Percentiles rank a stretch among this genome's conserved stretches.
phyloP scores from a whole-genome alignment of 92 coral and sea anemone genomes.

The Zoanthus gigantus region DNA sequence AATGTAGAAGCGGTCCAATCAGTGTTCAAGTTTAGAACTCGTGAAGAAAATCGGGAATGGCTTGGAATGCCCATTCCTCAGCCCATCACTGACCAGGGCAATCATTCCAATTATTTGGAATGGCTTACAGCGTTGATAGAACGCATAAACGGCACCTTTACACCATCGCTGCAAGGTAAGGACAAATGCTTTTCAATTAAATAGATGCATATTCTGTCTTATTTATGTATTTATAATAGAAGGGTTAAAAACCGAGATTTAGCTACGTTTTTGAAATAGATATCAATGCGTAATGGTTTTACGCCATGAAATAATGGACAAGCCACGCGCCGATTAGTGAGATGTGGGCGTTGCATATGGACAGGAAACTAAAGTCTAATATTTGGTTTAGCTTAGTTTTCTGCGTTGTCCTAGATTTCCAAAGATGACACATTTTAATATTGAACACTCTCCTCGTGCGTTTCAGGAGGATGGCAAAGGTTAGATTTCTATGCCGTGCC shows the following conservation, averaged over 20 bases:
- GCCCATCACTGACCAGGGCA: background rate
- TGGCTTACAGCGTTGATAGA: background rate
- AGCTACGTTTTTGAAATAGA: background rate
- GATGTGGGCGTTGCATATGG: too few relatives aligned
- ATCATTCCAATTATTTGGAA: background rate
- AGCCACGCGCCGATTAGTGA: too few relatives aligned
- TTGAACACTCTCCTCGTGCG: too few relatives aligned
- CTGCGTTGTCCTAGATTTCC: too few relatives aligned
- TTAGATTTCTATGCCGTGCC: background rate
- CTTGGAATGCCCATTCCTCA: background rate
- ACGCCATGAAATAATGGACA: too few relatives aligned
- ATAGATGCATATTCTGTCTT: background rate
- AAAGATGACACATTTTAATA: too few relatives aligned
- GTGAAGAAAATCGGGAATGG: background rate
- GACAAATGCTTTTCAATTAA: background rate
- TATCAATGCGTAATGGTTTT: too few relatives aligned
- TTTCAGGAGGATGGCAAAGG: background rate
- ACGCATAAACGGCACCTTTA: conserved; percentile 3
- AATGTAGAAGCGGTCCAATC: background rate
- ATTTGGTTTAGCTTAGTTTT: too few relatives aligned
- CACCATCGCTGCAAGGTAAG: conserved; percentile 8
- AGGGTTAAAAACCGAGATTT: background rate
- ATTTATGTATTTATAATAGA: background rate
- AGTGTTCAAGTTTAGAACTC: background rate
- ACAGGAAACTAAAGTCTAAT: too few relatives aligned